These are phyloP conservation scores for Chlamydotis undulata DNA, from an alignment of 2,113 vertebrate species.

Conservation along the genomic window DNA sequence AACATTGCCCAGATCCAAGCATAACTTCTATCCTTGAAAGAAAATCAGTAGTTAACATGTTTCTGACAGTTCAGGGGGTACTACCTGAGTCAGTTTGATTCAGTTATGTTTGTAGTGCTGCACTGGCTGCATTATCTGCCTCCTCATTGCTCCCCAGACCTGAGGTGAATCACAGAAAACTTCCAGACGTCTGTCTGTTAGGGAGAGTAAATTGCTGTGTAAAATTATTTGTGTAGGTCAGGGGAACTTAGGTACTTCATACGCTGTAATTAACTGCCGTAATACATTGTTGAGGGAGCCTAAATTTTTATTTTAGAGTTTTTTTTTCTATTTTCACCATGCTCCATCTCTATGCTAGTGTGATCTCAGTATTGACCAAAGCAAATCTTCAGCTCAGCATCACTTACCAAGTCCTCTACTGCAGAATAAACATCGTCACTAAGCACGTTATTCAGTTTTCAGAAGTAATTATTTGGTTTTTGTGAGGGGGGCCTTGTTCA, in stretches of 20 bases:
- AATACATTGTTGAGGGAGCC: neutral
- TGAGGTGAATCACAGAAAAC: neutral
- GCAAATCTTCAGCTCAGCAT: neutral
- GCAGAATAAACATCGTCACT: neutral
- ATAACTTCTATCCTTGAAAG: neutral
- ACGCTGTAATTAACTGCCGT: neutral
- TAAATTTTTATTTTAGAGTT: neutral
- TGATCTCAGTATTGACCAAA: conserved; percentile 10
- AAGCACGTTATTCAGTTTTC: conserved; percentile 50
- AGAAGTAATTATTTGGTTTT: conserved; percentile 30
- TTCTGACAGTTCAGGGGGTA: neutral
- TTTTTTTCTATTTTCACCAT: neutral
- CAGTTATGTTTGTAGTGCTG: neutral
- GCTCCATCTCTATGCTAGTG: neutral
- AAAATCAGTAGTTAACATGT: neutral
- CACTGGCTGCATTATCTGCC: neutral
- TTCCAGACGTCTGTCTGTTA: neutral
- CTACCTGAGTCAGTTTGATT: neutral
- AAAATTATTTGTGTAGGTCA: neutral
- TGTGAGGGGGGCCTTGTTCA: neutral
- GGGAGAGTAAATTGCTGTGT: neutral
- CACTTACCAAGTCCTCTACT: neutral
- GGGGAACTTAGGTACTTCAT: neutral
- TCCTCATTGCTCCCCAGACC: neutral
- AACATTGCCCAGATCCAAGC: neutral